These are phyloP conservation scores for Diceros bicornis DNA, from an alignment of 2,797 vertebrate species.

Conservation along the genomic window DNA sequence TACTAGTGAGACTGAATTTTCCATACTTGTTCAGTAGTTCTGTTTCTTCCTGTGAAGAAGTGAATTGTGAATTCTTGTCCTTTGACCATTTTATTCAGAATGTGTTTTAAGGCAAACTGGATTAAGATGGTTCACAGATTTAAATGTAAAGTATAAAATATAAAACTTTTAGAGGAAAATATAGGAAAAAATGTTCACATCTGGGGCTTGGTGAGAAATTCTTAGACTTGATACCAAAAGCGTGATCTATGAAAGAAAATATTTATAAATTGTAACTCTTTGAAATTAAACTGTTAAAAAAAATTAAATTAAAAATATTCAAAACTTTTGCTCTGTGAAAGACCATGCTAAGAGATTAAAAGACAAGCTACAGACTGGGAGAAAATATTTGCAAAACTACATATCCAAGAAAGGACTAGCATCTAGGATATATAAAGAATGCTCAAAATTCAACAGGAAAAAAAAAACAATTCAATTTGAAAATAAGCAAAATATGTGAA, in stretches of 20 bases:
- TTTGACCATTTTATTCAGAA: background rate
- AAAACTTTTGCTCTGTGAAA: background rate
- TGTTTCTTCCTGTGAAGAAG: background rate
- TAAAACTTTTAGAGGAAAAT: background rate
- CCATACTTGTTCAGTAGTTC: background rate
- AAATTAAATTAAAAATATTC: background rate
- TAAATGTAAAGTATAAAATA: slow-evolving; percentile 22
- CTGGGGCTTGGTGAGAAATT: background rate
- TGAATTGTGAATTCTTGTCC: background rate
- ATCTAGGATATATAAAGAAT: background rate
- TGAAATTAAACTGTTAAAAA: background rate
- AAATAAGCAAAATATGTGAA: slow-evolving; percentile 18
- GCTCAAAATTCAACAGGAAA: background rate
- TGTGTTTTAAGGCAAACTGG: slow-evolving; percentile 32
- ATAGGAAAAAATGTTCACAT: background rate
- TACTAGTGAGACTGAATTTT: slow-evolving; percentile 52
- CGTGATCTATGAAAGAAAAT: background rate
- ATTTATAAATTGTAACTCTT: background rate
- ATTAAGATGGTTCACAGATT: background rate
- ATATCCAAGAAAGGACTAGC: background rate
- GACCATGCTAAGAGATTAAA: background rate
- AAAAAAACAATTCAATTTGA: background rate
- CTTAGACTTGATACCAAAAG: background rate
- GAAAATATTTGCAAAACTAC: background rate
- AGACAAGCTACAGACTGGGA: background rate